A percentile compares a stretch with the other conserved stretches of the same genome.
phyloP scores from a whole-genome alignment of 2,797 vertebrate species.

The Enoplosus armatus region DNA sequence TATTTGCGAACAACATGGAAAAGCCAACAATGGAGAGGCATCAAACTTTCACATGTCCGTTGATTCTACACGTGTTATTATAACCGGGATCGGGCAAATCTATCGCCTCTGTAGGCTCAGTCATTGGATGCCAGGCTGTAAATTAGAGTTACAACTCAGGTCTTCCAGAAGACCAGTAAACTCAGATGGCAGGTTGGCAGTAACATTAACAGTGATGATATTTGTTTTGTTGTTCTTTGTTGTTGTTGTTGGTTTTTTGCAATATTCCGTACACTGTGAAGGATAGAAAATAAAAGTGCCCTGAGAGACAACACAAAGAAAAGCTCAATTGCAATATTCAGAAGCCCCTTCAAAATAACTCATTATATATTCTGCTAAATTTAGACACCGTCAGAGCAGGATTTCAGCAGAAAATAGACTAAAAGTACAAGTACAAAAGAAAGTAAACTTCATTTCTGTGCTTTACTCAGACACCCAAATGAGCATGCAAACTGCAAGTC shows the following conservation, averaged over 20 bases:
- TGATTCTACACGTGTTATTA: no score
- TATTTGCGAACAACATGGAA: neutral
- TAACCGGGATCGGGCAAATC: no score
- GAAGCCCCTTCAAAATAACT: conserved; percentile 35
- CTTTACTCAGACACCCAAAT: conserved; percentile 48
- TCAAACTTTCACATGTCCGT: no score
- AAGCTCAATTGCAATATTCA: conserved; percentile 15
- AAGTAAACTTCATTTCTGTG: conserved; percentile 34
- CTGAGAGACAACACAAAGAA: neutral
- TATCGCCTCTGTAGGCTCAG: no score
- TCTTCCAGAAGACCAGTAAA: no score
- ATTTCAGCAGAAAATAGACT: conserved; percentile 37
- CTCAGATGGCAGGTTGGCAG: neutral
- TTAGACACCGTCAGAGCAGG: conserved; percentile 23
- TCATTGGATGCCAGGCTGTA: neutral
- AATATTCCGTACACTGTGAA: neutral
- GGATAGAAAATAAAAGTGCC: neutral
- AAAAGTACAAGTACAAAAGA: neutral
- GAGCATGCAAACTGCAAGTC: conserved; percentile 56
- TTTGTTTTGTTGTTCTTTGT: neutral
- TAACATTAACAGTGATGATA: neutral
- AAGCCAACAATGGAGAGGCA: neutral
- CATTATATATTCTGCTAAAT: conserved; percentile 54
- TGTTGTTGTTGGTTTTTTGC: no score
- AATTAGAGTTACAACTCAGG: neutral